phyloP scores from a whole-genome alignment of 2,797 vertebrate genomes.

The Agapornis canus region DNA sequence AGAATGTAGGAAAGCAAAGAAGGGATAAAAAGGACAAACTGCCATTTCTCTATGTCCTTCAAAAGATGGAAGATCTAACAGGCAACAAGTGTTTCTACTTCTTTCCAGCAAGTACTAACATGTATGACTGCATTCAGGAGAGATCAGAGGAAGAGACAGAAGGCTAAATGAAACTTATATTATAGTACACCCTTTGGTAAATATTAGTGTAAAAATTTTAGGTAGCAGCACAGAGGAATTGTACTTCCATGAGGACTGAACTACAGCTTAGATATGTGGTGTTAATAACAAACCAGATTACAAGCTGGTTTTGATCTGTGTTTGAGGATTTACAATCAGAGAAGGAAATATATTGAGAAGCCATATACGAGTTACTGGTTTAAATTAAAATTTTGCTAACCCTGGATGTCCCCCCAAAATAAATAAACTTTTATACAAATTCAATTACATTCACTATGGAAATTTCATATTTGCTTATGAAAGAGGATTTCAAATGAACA shows the following conservation, averaged over 20 bases:
- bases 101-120: rapidly evolving
- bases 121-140: background rate
- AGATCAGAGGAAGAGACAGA: background rate
- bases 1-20: background rate
- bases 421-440: background rate
- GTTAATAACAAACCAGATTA: background rate
- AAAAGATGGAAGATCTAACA: background rate
- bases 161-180: background rate
- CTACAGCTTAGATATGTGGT: background rate
- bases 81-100: background rate
- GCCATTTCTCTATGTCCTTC: background rate
- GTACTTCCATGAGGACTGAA: background rate
- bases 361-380: background rate
- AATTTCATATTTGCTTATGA: background rate
- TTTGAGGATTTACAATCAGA: background rate
- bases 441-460: background rate
- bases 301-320: rapidly evolving
- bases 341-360: background rate
- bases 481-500: background rate
- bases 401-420: rapidly evolving
- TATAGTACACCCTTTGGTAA: background rate
- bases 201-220: background rate
- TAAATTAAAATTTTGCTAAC: background rate
- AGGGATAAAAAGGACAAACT: background rate
- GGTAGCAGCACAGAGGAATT: background rate